phyloP scores from a whole-genome alignment of 1,140 invertebrate species.

The Pararge aegeria region DNA sequence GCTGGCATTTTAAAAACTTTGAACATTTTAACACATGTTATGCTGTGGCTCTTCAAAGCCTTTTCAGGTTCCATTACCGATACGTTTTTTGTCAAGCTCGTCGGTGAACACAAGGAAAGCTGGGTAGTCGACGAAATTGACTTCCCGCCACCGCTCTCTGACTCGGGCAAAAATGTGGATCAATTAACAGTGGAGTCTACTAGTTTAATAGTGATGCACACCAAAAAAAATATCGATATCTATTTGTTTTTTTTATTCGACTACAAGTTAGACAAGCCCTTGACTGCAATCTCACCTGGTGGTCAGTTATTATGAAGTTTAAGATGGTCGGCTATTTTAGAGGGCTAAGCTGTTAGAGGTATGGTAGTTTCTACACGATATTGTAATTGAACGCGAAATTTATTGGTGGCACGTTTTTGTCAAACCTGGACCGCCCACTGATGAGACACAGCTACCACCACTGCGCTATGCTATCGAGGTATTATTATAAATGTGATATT shows the following conservation, averaged over 20 bases:
- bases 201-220: constrained; percentile 5
- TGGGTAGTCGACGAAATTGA: neutral
- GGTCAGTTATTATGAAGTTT: no score
- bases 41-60: neutral
- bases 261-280: neutral
- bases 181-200: constrained; percentile 19
- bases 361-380: no score
- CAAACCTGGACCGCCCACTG: no score
- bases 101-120: neutral
- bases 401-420: no score
- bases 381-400: no score
- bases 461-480: no score
- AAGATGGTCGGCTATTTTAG: no score
- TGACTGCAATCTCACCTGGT: no score
- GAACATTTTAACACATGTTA: neutral
- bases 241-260: neutral
- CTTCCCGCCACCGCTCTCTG: constrained; percentile 8
- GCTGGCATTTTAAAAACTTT: no score
- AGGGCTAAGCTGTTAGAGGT: no score
- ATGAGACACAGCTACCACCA: no score
- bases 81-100: neutral
- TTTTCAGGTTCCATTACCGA: neutral
- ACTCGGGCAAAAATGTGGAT: constrained; percentile 16
- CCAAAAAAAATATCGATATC: neutral
- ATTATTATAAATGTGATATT: no score